These are phyloP conservation scores for Nipponacmea schrenckii DNA, from an alignment of 2,888 invertebrate genomes.

Conservation along the genomic window DNA sequence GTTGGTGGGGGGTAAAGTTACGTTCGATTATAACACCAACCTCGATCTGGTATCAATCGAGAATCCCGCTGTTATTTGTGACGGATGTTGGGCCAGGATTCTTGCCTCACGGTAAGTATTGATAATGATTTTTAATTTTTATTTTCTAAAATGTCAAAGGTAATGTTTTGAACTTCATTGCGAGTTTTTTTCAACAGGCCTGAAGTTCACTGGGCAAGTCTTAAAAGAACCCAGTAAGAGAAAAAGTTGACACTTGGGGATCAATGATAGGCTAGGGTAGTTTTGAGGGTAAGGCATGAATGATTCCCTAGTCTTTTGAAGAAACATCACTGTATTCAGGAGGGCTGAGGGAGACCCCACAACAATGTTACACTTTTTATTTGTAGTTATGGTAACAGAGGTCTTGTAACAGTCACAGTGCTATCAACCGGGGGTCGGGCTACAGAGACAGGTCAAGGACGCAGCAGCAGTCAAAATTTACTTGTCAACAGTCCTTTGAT, in stretches of 20 bases:
- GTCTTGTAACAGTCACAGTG: slow-evolving; percentile 40
- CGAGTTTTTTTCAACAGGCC: not conserved
- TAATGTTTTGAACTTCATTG: not conserved
- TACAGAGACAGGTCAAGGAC: slow-evolving; percentile 1
- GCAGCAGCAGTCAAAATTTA: slow-evolving; percentile 11
- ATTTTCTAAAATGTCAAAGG: slow-evolving; percentile 6
- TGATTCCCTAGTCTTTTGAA: too few species aligned
- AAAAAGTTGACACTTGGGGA: too few species aligned
- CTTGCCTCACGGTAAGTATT: slow-evolving; percentile 41
- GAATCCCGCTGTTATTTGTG: slow-evolving; percentile 23
- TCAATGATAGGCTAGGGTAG: too few species aligned
- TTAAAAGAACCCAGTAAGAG: too few species aligned
- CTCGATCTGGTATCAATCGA: slow-evolving; percentile 16
- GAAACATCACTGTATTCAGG: too few species aligned
- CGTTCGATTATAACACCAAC: slow-evolving; percentile 39
- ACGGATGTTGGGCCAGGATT: slow-evolving; percentile 44
- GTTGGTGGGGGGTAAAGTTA: slow-evolving; percentile 31
- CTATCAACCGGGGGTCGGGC: slow-evolving; percentile 41
- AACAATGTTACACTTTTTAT: too few species aligned
- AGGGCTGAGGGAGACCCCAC: too few species aligned
- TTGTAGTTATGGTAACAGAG: slow-evolving; percentile 39
- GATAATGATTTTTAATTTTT: not conserved
- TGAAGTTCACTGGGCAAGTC: too few species aligned
- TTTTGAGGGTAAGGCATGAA: too few species aligned
- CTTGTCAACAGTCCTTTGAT: slow-evolving; percentile 32